Conservation (phyloP, 2,113 vertebrate genomes). For the Catharus fuscescens region DNA sequence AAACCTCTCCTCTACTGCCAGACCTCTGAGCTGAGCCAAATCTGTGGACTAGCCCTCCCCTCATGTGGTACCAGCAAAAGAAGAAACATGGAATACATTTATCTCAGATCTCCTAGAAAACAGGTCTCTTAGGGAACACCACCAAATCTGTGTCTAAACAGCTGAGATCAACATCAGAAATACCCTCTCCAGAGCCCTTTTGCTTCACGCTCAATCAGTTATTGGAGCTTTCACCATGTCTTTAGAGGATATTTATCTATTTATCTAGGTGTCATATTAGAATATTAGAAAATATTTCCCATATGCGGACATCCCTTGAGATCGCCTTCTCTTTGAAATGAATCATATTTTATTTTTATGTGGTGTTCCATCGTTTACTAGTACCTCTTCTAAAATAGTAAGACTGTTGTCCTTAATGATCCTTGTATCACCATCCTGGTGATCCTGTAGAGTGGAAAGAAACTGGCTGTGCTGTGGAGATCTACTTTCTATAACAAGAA, state of each 20-base stretch:
- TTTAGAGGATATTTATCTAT: not conserved
- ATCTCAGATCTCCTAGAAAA: not conserved
- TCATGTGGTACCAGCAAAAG: not conserved
- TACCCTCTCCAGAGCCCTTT: not conserved
- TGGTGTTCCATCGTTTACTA: not conserved
- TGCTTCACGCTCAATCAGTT: not conserved
- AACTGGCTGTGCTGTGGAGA: not conserved
- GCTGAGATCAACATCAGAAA: not conserved
- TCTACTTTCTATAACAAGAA: not conserved
- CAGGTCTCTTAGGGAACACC: not conserved
- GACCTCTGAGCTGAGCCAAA: not conserved
- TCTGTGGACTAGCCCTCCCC: not conserved
- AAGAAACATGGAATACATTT: not conserved
- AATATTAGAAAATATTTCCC: not conserved
- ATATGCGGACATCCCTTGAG: not conserved
- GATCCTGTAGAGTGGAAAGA: not conserved
- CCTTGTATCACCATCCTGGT: not conserved
- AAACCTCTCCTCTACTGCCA: constrained; percentile 50
- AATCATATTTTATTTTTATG: not conserved
- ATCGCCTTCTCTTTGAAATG: not conserved
- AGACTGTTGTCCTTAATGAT: accelerated
- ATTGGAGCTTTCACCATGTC: not conserved
- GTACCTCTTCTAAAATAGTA: not conserved
- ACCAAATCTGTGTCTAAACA: not conserved
- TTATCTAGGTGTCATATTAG: not conserved